A percentile compares a stretch with the other conserved stretches of the same genome.
phyloP scores from a whole-genome alignment of 2,888 invertebrate species.

The Platerodrilus igneus region DNA sequence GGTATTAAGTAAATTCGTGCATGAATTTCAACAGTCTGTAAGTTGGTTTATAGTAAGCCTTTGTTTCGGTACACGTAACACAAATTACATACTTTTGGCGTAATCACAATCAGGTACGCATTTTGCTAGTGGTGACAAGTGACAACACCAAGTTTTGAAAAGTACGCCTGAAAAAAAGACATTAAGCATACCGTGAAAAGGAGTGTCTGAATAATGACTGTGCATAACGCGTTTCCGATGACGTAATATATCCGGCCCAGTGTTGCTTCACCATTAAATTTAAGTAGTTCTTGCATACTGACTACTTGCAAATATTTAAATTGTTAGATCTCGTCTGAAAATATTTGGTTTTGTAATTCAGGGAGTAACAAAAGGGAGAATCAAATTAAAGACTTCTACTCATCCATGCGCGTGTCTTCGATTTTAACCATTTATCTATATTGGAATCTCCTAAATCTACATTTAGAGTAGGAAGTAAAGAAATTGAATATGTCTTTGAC shows the following conservation, averaged over 20 bases:
- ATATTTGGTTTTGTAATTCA: too few species aligned
- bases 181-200: constrained; percentile 35
- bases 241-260: constrained; percentile 34
- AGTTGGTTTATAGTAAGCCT: constrained; percentile 11
- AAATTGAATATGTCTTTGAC: too few species aligned
- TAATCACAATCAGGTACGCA: constrained; percentile 11
- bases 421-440: constrained; percentile 35
- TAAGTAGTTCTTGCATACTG: too few species aligned
- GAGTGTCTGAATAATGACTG: constrained; percentile 33
- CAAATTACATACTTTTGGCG: constrained; percentile 10
- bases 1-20: too few species aligned
- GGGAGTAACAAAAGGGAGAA: too few species aligned
- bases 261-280: background rate
- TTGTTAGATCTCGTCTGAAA: too few species aligned
- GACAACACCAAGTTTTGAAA: constrained; percentile 18
- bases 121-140: too few species aligned
- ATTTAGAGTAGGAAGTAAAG: constrained; percentile 30
- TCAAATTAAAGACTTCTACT: too few species aligned
- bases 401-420: too few species aligned
- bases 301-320: too few species aligned
- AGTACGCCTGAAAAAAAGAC: constrained; percentile 25
- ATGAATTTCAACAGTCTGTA: constrained; percentile 8
- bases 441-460: constrained; percentile 35
- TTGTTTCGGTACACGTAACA: constrained; percentile 13
- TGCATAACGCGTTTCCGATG: constrained; percentile 36